These are phyloP conservation scores for Muricea muricata DNA, from an alignment of 92 coral and sea anemone genomes.

Conservation along the genomic window DNA sequence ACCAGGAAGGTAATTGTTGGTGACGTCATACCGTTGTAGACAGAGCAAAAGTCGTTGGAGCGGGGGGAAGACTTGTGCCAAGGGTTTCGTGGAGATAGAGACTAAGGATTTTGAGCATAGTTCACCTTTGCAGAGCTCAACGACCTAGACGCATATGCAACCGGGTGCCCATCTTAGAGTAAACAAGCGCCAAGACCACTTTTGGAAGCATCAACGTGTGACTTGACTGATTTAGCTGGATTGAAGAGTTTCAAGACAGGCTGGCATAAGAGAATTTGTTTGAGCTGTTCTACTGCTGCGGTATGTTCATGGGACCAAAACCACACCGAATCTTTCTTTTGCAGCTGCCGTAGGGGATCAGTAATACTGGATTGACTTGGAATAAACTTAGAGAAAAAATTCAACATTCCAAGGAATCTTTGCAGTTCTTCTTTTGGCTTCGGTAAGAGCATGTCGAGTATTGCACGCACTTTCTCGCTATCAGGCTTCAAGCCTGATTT, in stretches of 20 bases:
- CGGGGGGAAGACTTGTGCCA: conserved; percentile 23
- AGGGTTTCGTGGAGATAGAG: not conserved
- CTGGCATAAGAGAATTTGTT: conserved; percentile 14
- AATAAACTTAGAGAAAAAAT: not conserved
- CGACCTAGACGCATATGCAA: conserved; percentile 22
- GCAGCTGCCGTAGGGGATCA: conserved; percentile 33
- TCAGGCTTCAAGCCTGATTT: conserved; percentile 45
- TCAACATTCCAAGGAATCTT: conserved; percentile 40
- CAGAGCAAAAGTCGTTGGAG: not conserved
- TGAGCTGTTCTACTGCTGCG: not conserved
- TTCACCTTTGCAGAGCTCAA: conserved; percentile 17
- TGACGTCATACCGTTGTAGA: not conserved
- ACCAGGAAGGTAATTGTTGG: not conserved
- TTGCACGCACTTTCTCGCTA: conserved; percentile 25
- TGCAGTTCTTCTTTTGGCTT: conserved; percentile 34
- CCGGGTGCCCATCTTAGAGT: conserved; percentile 33
- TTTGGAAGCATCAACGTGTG: conserved; percentile 37
- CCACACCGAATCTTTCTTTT: conserved; percentile 26
- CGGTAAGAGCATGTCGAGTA: conserved; percentile 38
- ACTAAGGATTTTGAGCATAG: conserved; percentile 29
- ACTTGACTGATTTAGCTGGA: not conserved
- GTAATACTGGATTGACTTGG: not conserved
- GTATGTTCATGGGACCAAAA: conserved; percentile 31
- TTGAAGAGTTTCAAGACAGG: conserved; percentile 24
- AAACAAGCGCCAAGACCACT: conserved; percentile 33